Evolutionary conservation across 1,140 invertebrate species (phyloP), one percentile per base, ranked within the genome.

Genomic region (Drosophila melanogaster): DNA sequence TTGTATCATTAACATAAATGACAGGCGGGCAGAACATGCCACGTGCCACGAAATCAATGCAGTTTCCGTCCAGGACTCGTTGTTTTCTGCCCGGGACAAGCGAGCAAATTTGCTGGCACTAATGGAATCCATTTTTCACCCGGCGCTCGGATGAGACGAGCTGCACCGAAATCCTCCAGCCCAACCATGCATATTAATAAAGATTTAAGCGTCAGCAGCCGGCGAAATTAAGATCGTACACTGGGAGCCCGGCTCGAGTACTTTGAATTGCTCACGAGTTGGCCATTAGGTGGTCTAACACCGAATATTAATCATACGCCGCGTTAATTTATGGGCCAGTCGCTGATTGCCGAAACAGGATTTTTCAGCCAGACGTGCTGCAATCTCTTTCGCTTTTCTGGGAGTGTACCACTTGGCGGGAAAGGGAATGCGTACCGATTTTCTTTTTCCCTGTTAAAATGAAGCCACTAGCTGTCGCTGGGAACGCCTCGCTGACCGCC

Each of bases 261-360:
- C 74, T 78, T 65, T 41, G 59, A 79, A 78, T 79, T 69, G 61
- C 55, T 77, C 83, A 86, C 83, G 83, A 81, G 75, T 59, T 40
- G 54, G 51, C 83, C 83, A 86, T 87, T 87, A 86, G 66, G 79
- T 87, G 87, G 75, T 79, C 75, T 77, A 83, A 66, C 76, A 87
- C 84, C 83, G 72, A 62, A 89, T 77, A 87, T 87, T 87, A 87
- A 87, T 87, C 84, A 87, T 83, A 83, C 84, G 71, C 53, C 53
- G 78, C 44, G 61, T 83, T 83, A 77, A 87, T 87, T 87, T 83
- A 69, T 79, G 83, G 80, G 76, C 67, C 58, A 49, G 44, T 46
- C 44, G 50, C 61, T 71, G 59, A 77, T 87, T 79, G 83, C 51
- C 66, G 62, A 75, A 44, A 58, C 59, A 64, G 17, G 59, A 67